Evolutionary conservation across 2,797 vertebrate genomes (phyloP).

Genomic region (Micromesistius poutassou): DNA sequence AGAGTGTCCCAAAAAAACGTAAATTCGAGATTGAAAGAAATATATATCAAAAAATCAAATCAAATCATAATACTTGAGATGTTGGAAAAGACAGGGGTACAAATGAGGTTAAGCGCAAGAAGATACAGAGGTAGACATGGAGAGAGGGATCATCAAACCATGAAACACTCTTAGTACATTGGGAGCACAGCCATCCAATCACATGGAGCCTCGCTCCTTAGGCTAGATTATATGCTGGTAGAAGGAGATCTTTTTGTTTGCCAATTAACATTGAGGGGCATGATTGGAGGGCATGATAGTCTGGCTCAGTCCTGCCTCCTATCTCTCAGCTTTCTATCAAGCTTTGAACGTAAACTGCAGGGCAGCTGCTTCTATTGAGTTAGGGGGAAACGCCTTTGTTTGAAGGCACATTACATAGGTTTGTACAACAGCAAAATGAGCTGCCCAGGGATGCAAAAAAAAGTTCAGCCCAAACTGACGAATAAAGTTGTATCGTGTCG

Average conservation of each 20-base stretch:
- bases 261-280: slow-evolving; percentile 56
- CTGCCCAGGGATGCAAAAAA: too few relatives aligned
- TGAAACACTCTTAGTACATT: slow-evolving; percentile 47
- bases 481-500: too few relatives aligned
- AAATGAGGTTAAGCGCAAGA: slow-evolving; percentile 29
- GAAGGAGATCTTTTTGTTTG: slow-evolving; percentile 53
- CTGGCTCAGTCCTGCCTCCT: slow-evolving; percentile 22
- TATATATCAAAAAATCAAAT: too few relatives aligned
- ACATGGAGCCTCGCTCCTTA: slow-evolving; percentile 44
- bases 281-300: slow-evolving; percentile 39
- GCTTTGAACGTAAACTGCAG: not conserved
- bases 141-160: slow-evolving; percentile 51
- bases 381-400: slow-evolving; percentile 2
- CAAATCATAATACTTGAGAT: too few relatives aligned
- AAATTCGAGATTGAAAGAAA: slow-evolving; percentile 27
- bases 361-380: slow-evolving; percentile 10
- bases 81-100: slow-evolving; percentile 37
- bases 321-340: slow-evolving; percentile 9
- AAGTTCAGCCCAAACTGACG: too few relatives aligned
- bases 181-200: slow-evolving; percentile 60
- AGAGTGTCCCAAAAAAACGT: not conserved
- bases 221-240: slow-evolving; percentile 58
- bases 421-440: not conserved
- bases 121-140: slow-evolving; percentile 44
- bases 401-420: not conserved